These are phyloP conservation scores for Antedon mediterranea DNA, from an alignment of 53 echinoderm and acorn worm species.

Conservation along the genomic window DNA sequence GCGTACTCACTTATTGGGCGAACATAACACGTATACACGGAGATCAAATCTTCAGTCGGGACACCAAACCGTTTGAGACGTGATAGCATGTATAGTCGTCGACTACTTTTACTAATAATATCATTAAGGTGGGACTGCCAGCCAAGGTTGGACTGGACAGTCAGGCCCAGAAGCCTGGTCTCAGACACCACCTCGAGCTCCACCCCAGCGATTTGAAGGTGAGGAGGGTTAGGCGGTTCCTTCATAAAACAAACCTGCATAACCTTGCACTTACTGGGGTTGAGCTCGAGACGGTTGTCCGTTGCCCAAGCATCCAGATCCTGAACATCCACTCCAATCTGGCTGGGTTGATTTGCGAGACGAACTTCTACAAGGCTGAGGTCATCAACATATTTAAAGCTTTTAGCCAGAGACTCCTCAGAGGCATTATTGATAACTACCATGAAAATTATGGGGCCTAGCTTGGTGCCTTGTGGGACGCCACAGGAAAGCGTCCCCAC, in stretches of 20 bases:
- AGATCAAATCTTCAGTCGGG: background rate
- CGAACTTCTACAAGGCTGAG: no score
- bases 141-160: background rate
- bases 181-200: background rate
- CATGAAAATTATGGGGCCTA: constrained; percentile 5
- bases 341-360: background rate
- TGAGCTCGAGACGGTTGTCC: background rate
- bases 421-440: background rate
- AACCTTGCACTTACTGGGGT: background rate
- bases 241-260: background rate
- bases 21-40: constrained; percentile 7
- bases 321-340: background rate
- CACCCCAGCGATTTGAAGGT: background rate
- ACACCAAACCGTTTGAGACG: constrained; percentile 5
- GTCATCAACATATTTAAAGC: no score
- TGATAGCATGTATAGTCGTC: background rate
- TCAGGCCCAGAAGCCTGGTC: background rate
- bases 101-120: background rate
- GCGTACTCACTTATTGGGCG: constrained; percentile 8
- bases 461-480: constrained; percentile 25
- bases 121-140: background rate
- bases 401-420: background rate
- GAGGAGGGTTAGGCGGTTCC: background rate
- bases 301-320: background rate
- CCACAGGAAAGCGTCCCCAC: constrained; percentile 23